Evolutionary conservation across 2,888 invertebrate genomes (phyloP).

Genomic region (Caenorhabditis parvicauda): DNA sequence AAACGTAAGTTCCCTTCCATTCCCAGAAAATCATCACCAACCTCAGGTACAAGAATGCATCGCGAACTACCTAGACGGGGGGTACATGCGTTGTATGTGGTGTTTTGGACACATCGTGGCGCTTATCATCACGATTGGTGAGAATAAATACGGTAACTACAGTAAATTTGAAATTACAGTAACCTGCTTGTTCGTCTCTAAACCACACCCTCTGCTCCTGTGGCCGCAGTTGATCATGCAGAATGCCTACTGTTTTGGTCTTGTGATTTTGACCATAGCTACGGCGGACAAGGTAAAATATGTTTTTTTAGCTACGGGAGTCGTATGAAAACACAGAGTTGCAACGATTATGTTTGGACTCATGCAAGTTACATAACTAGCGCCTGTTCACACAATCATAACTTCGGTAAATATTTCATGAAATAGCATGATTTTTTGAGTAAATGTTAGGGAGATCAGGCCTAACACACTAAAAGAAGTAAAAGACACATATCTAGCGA

Average conservation of each 20-base stretch:
- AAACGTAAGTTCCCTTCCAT: slow-evolving; percentile 22
- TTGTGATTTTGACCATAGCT: slow-evolving; percentile 55
- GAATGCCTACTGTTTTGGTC: slow-evolving; percentile 55
- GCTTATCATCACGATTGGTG: slow-evolving; percentile 31
- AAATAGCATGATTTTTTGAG: too few relatives aligned
- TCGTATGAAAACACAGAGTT: too few relatives aligned
- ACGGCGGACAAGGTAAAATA: slow-evolving; percentile 31
- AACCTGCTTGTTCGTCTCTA: slow-evolving; percentile 31
- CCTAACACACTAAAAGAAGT: too few relatives aligned
- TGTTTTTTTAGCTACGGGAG: too few relatives aligned
- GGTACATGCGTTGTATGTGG: slow-evolving; percentile 54
- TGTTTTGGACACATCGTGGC: slow-evolving; percentile 46
- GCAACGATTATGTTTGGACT: too few relatives aligned
- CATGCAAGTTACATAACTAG: too few relatives aligned
- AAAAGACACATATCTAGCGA: too few relatives aligned
- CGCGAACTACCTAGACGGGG: slow-evolving; percentile 57
- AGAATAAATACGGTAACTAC: slow-evolving; percentile 1
- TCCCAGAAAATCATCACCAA: background rate
- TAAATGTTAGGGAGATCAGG: too few relatives aligned
- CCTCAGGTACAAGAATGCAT: slow-evolving; percentile 53
- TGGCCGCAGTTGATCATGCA: slow-evolving; percentile 53
- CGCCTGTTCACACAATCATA: too few relatives aligned
- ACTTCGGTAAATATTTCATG: too few relatives aligned
- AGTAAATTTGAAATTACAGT: slow-evolving; percentile 12
- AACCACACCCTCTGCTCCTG: slow-evolving; percentile 44